Base-by-base conservation (phyloP, 1,140 invertebrate genomes). In the Neodiprion fabricii region DNA sequence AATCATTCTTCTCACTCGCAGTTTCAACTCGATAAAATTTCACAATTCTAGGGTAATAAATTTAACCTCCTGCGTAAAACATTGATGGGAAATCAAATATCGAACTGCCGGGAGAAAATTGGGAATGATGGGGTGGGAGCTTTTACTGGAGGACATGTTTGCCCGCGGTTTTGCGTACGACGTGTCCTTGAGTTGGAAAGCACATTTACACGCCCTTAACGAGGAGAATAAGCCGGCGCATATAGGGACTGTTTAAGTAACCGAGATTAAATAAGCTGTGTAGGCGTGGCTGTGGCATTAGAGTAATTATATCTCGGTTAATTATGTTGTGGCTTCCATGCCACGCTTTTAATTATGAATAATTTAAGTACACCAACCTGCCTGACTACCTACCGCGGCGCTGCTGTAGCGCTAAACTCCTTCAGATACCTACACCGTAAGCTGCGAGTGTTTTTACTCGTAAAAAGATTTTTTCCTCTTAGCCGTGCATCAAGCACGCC, bases 251-350 rank as follows among this genome's bases (percentile, higher is more conserved):
- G 73, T 53, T 75, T 72, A 69, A 75, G 70, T 75, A 70, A 75
- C 70, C 61, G 70, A 71, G 74, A 75, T 71, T 75, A 72, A 75
- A 75, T 71, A 72, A 71, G 50, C 53, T 50, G 53, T 61, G 67
- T 40, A 72, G 48, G 53, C 23, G 14, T 10, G 69, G 9, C 7
- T 28, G 48, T 9, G 28, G 75, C 79, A 82, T 82, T 83, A 83
- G 50, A 72, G 79, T 82, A 84, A 84, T 84, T 82, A 81, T 80
- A 78, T 83, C 75, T 76, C 73, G 75, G 77, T 75, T 82, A 83
- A 82, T 82, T 81, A 81, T 61, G 53, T 61, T 61, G 53, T 61
- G 53, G 53, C 53, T 17, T 61, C 53, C 53, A 61, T 61, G 53
- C 53, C 11, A 61, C 53, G 53, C 53, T 61, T 61, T 61, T 61